These are phyloP conservation scores for Diaphora mendica DNA, from an alignment of 2,888 invertebrate species.

Conservation along the genomic window DNA sequence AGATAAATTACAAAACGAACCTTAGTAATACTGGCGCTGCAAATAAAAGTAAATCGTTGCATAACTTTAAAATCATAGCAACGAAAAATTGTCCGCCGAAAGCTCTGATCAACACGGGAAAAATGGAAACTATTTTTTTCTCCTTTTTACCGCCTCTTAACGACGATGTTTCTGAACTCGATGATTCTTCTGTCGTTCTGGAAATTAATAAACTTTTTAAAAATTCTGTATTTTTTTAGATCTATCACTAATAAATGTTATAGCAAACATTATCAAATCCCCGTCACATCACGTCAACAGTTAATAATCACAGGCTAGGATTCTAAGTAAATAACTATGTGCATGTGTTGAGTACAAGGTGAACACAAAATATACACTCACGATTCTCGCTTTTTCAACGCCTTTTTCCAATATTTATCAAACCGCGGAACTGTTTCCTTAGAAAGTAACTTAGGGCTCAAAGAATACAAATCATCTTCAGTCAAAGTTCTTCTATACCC, in stretches of 20 bases:
- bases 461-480: constrained; percentile 93
- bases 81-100: constrained; percentile 95
- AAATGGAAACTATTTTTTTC: constrained; percentile 92
- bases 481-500: constrained; percentile 94
- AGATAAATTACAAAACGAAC: constrained; percentile 81
- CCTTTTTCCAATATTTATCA: constrained; percentile 92
- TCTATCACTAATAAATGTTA: background rate
- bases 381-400: constrained; percentile 87
- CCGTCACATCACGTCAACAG: background rate
- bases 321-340: background rate
- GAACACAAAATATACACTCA: constrained; percentile 70
- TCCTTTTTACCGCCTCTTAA: constrained; percentile 82
- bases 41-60: constrained; percentile 94
- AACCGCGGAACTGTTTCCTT: constrained; percentile 92
- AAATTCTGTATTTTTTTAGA: background rate
- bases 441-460: constrained; percentile 93
- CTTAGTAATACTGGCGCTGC: constrained; percentile 95
- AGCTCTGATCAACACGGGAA: constrained; percentile 93
- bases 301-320: background rate
- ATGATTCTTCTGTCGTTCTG: constrained; percentile 4
- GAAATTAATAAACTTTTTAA: background rate
- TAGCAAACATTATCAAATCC: background rate
- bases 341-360: background rate
- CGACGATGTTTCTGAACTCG: background rate
- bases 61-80: constrained; percentile 92